A percentile compares a stretch with the other conserved stretches of the same genome.
Conservation (phyloP, 2,797 vertebrate species). For the Cossypha caffra region DNA sequence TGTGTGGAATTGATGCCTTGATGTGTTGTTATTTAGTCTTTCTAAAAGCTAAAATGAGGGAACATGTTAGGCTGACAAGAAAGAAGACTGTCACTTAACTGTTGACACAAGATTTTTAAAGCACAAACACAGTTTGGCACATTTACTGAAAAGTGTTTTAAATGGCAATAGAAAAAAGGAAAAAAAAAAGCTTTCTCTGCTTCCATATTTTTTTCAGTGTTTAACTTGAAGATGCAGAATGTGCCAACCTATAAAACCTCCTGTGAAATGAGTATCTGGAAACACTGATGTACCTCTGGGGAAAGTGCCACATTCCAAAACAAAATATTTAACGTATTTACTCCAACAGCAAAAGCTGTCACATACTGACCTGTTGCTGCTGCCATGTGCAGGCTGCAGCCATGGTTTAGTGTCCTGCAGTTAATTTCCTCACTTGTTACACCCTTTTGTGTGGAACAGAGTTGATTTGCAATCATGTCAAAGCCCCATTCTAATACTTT, state of each 20-base stretch:
- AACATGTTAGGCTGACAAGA: background rate
- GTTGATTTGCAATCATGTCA: background rate
- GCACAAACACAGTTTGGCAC: background rate
- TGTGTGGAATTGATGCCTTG: background rate
- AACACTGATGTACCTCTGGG: background rate
- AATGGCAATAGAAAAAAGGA: background rate
- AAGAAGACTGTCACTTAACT: background rate
- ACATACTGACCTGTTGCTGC: background rate
- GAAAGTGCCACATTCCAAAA: background rate
- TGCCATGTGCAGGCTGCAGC: accelerated
- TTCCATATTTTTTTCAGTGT: background rate
- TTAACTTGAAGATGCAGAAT: background rate
- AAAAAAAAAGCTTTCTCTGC: background rate
- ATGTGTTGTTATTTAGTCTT: background rate
- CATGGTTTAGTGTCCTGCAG: background rate
- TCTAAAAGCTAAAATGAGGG: background rate
- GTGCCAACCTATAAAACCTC: background rate
- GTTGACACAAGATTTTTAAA: background rate
- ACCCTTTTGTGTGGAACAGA: background rate
- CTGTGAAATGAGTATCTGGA: background rate
- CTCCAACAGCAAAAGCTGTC: background rate
- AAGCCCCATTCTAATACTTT: background rate
- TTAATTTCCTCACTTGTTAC: background rate
- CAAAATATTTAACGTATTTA: background rate
- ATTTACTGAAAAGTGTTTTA: background rate